These are phyloP conservation scores for Chelonus insularis DNA, from an alignment of 1,140 invertebrate species.

Conservation along the genomic window DNA sequence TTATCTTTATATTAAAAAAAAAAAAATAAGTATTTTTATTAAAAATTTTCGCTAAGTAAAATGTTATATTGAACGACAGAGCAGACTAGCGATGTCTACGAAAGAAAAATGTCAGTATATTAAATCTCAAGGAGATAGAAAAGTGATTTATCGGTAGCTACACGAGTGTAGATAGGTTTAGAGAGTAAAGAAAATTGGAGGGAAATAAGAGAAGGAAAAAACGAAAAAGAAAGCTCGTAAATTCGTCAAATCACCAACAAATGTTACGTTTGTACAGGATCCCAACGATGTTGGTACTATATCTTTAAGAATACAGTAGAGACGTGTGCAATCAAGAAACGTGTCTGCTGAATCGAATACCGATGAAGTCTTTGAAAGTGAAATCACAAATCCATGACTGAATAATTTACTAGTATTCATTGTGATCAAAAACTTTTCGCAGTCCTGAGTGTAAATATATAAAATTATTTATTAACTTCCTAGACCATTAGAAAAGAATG, in stretches of 20 bases:
- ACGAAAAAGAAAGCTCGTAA: slow-evolving; percentile 38
- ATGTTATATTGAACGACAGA: too few species aligned
- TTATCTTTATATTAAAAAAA: too few species aligned
- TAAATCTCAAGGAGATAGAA: slow-evolving; percentile 42
- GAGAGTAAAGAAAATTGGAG: slow-evolving; percentile 37
- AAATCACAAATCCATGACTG: too few species aligned
- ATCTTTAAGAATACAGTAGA: neutral
- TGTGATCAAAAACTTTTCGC: too few species aligned
- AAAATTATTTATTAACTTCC: too few species aligned
- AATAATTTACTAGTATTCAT: too few species aligned
- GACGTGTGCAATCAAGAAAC: neutral
- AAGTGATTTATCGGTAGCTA: slow-evolving; percentile 48
- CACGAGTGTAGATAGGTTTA: slow-evolving; percentile 27
- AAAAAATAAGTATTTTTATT: too few species aligned
- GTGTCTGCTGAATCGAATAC: slow-evolving; percentile 9
- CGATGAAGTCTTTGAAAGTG: neutral
- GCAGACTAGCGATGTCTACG: too few species aligned
- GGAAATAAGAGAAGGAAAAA: slow-evolving; percentile 15
- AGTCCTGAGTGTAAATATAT: too few species aligned
- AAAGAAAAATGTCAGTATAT: slow-evolving; percentile 39
- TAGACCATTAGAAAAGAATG: too few species aligned
- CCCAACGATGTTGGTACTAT: neutral
- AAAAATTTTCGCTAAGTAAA: too few species aligned
- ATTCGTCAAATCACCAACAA: slow-evolving; percentile 53
- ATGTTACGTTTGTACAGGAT: slow-evolving; percentile 37